These are phyloP conservation scores for Notospermus geniculatus DNA, from an alignment of 1,140 invertebrate species.

Conservation along the genomic window DNA sequence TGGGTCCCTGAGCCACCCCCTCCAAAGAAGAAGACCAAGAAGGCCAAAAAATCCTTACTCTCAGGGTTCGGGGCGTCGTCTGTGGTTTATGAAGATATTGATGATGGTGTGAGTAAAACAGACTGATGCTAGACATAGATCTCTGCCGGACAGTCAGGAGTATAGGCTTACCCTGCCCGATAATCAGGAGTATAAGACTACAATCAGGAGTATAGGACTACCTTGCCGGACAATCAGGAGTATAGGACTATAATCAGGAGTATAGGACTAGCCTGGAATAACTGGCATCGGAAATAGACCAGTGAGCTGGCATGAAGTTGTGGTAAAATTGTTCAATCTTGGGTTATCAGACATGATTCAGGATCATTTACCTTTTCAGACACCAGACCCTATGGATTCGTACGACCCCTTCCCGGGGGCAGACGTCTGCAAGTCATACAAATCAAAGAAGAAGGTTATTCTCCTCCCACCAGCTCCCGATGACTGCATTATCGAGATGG, in stretches of 20 bases:
- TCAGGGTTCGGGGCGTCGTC: slow-evolving; percentile 46
- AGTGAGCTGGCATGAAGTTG: too few relatives aligned
- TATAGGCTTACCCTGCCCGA: too few relatives aligned
- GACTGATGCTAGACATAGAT: too few relatives aligned
- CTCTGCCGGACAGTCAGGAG: too few relatives aligned
- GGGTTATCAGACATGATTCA: too few relatives aligned
- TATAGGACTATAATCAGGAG: too few relatives aligned
- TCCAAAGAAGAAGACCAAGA: slow-evolving; percentile 42
- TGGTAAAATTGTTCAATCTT: too few relatives aligned
- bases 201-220: too few relatives aligned
- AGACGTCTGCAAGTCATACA: slow-evolving; percentile 51
- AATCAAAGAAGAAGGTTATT: slow-evolving; percentile 30
- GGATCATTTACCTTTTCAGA: not conserved
- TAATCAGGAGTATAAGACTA: too few relatives aligned
- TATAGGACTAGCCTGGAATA: too few relatives aligned
- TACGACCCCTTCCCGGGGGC: slow-evolving; percentile 43
- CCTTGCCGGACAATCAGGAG: too few relatives aligned
- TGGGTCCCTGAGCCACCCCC: slow-evolving; percentile 52
- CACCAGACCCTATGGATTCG: slow-evolving; percentile 29
- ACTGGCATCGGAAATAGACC: too few relatives aligned
- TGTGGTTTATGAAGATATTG: slow-evolving; percentile 21
- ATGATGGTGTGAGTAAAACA: slow-evolving; percentile 16
- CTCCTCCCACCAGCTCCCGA: slow-evolving; percentile 42
- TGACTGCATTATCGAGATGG: slow-evolving; percentile 50
- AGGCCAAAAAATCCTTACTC: slow-evolving; percentile 43